Evolutionary conservation across 64 coral and sea anemone species (phyloP).

Genomic region (Cladopsammia gracilis): DNA sequence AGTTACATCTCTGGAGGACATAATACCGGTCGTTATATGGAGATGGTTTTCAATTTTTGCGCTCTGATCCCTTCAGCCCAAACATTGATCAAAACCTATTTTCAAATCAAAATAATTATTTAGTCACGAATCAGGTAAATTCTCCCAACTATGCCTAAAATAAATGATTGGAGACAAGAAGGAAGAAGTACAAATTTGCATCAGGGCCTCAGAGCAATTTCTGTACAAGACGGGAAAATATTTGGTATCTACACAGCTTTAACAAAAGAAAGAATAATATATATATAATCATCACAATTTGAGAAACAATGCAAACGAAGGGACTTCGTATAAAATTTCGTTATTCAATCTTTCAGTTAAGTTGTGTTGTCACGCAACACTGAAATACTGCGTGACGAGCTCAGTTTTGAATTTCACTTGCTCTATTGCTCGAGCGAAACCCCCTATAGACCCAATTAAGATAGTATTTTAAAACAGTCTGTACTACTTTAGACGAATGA

Average conservation of each 20-base stretch:
- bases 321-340: neutral
- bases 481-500: too few relatives aligned
- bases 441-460: neutral
- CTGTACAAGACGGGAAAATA: constrained; percentile 8
- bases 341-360: too few relatives aligned
- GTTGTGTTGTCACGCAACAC: too few relatives aligned
- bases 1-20: constrained; percentile 29
- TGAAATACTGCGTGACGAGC: neutral
- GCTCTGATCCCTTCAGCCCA: neutral
- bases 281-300: neutral
- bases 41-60: neutral
- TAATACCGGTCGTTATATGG: neutral
- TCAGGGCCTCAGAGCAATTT: neutral
- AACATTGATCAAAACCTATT: constrained; percentile 3
- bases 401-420: neutral
- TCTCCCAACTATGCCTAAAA: neutral
- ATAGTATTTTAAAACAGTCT: neutral
- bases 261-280: neutral
- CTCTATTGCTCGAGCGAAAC: neutral
- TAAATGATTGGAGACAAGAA: neutral
- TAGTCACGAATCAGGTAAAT: neutral
- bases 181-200: neutral
- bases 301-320: neutral
- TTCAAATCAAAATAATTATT: neutral
- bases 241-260: neutral